Base-by-base conservation (phyloP, 2,113 vertebrate genomes). In the Leucopsar rothschildi region DNA sequence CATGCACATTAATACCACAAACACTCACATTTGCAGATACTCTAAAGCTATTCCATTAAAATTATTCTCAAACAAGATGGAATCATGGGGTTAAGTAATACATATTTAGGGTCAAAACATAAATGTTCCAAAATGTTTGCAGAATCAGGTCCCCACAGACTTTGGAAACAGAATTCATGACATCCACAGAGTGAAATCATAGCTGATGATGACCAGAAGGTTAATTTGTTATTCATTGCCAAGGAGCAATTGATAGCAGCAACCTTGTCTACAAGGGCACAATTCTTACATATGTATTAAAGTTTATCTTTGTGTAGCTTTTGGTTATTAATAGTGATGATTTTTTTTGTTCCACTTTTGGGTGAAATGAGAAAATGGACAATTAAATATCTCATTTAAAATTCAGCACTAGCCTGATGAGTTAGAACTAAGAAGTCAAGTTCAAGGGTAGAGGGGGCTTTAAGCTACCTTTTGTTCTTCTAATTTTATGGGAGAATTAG, bases 241-340 rank as follows among this genome's bases (percentile, higher is more conserved):
- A 64, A 56, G 65, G 37, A 96, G 88, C 24, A 90, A 95, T 68
- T 92, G 88, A 92, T 86, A 96, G 85, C 79, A 88, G 61, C 82
- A 96, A 71, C 76, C 68, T 88, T 90, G 76, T 64, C 95, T 92
- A 53, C 71, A 86, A 96, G 92, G 95, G 60, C 92, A 84, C 37
- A 90, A 71, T 94, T 94, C 60, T 88, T 78, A 93, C 90, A 86
- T 90, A 92, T 90, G 79, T 92, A 94, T 96, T 93, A 79, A 96
- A 92, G 11, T 93, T 91, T 22, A 76, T 75, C 71, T 93, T 93
- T 90, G 31, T 93, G 82, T 93, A 81, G 44, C 44, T 93, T 96
- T 95, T 92, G 82, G 83, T 96, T 93, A 86, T 90, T 97, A 95
- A 78, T 75, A 66, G 29, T 70, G 60, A 88, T 82, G 63, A 17